phyloP scores from a whole-genome alignment of 2,888 invertebrate genomes.

The Tridacna crocea region DNA sequence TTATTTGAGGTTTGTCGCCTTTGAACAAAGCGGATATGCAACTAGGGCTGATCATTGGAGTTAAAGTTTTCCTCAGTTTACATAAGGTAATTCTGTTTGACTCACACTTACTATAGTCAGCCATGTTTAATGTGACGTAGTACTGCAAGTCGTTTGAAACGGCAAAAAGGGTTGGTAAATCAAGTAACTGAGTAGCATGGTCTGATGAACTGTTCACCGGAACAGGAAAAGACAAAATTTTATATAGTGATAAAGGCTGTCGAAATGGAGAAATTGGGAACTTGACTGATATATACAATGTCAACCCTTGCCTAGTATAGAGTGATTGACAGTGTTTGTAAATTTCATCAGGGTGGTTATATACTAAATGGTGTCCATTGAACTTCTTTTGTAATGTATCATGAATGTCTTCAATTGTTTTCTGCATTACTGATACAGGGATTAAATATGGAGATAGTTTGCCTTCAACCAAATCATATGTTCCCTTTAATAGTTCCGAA shows the following conservation, averaged over 20 bases:
- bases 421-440: constrained; percentile 8
- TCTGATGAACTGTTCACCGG: constrained; percentile 32
- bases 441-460: constrained; percentile 44
- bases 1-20: too few relatives aligned
- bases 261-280: constrained; percentile 35
- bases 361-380: constrained; percentile 31
- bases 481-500: constrained; percentile 33
- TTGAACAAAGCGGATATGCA: too few relatives aligned
- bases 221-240: constrained; percentile 30
- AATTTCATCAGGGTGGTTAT: constrained; percentile 5
- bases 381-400: constrained; percentile 34
- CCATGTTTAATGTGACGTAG: constrained; percentile 2
- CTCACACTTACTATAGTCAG: neutral
- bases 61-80: constrained; percentile 14
- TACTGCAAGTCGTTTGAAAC: too few relatives aligned
- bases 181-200: constrained; percentile 42
- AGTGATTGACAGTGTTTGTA: constrained; percentile 24
- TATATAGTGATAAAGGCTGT: constrained; percentile 25
- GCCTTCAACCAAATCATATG: constrained; percentile 47
- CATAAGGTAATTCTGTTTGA: neutral
- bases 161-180: constrained; percentile 16
- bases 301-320: constrained; percentile 34
- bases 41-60: too few relatives aligned
- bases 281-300: constrained; percentile 39
- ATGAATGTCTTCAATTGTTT: constrained; percentile 28